Evolutionary conservation across 35 echinoderm and acorn worm genomes (phyloP).

Genomic region (Hemicentrotus pulcherrimus): DNA sequence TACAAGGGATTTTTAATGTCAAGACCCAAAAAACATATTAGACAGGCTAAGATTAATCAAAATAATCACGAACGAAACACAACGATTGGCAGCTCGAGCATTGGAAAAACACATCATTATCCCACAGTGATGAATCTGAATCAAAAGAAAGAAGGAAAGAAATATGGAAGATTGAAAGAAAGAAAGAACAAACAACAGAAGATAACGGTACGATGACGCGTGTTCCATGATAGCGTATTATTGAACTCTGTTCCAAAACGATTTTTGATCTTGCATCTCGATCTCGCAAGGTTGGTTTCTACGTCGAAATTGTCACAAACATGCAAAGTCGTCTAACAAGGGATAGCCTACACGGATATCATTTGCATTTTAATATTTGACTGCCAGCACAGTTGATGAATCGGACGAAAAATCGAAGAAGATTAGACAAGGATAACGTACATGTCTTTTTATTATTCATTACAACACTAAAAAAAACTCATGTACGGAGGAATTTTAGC

Average conservation of each 20-base stretch:
- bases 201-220: too few relatives aligned
- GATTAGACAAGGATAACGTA: neutral
- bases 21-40: too few relatives aligned
- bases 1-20: too few relatives aligned
- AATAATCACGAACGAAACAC: too few relatives aligned
- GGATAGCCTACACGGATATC: neutral
- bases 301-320: neutral
- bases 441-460: neutral
- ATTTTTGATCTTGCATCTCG: neutral
- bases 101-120: too few relatives aligned
- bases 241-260: neutral
- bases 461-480: neutral
- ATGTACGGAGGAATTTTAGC: neutral
- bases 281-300: neutral
- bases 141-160: too few relatives aligned
- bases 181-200: too few relatives aligned
- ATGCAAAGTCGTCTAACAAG: neutral
- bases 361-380: constrained; percentile 20
- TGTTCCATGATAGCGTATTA: neutral
- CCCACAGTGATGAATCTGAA: too few relatives aligned
- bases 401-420: neutral
- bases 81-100: too few relatives aligned
- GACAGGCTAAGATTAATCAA: too few relatives aligned
- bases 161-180: too few relatives aligned
- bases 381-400: neutral